A percentile compares a stretch with the other conserved stretches of the same genome.
These are phyloP conservation scores for Drosophila maculinotata DNA, from an alignment of 2,888 invertebrate genomes.

Conservation along the genomic window DNA sequence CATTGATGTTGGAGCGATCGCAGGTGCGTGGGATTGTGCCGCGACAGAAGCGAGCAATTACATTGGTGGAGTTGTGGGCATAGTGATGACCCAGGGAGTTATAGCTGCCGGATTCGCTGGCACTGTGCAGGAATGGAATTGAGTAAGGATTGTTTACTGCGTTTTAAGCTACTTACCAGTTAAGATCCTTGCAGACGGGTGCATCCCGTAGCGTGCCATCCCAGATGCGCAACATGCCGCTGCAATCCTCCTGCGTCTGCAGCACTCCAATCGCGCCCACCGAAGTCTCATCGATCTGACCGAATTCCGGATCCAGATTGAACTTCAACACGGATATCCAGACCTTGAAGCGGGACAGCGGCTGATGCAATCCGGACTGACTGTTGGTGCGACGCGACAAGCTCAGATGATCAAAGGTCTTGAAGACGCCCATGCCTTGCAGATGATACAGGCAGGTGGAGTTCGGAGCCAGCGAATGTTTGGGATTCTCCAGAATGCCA, in stretches of 20 bases:
- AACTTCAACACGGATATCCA: slow-evolving; percentile 95
- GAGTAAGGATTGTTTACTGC: too few relatives aligned
- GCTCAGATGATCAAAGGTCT: slow-evolving; percentile 86
- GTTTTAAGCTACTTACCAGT: slow-evolving; percentile 90
- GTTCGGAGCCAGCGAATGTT: slow-evolving; percentile 94
- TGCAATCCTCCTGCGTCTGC: slow-evolving; percentile 90
- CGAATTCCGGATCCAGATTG: slow-evolving; percentile 90
- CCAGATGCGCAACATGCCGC: slow-evolving; percentile 94
- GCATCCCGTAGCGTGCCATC: slow-evolving; percentile 92
- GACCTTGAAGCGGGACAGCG: slow-evolving; percentile 90
- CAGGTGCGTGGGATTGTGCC: slow-evolving; percentile 93
- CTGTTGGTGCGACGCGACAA: slow-evolving; percentile 86
- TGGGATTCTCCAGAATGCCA: slow-evolving; percentile 93
- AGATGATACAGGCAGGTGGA: slow-evolving; percentile 95
- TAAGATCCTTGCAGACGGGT: slow-evolving; percentile 91
- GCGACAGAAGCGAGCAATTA: slow-evolving; percentile 92
- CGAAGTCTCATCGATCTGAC: slow-evolving; percentile 83
- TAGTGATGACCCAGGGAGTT: slow-evolving; percentile 86
- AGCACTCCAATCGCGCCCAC: slow-evolving; percentile 84
- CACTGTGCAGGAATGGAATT: slow-evolving; percentile 44
- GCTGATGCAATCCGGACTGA: slow-evolving; percentile 84
- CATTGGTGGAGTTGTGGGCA: slow-evolving; percentile 89
- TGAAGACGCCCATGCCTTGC: slow-evolving; percentile 88
- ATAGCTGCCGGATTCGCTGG: slow-evolving; percentile 56
- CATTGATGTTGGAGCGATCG: slow-evolving; percentile 90